phyloP scores from a whole-genome alignment of 2,113 vertebrate species.

The Cephalopterus ornatus region DNA sequence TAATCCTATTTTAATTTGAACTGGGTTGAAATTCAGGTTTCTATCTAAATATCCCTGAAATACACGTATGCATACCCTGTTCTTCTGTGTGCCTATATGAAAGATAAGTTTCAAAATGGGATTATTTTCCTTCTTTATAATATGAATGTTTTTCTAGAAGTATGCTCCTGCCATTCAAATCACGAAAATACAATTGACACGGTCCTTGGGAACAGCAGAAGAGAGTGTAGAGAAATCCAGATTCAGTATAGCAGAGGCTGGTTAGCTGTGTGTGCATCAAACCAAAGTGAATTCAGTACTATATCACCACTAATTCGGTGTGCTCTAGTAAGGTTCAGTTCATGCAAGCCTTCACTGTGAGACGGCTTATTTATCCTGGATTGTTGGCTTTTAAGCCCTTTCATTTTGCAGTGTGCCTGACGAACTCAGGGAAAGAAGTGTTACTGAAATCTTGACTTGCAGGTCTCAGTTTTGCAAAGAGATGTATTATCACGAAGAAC shows the following conservation, averaged over 20 bases:
- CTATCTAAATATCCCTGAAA: background rate
- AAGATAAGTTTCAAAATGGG: background rate
- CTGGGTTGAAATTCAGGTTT: background rate
- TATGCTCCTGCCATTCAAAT: background rate
- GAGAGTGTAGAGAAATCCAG: background rate
- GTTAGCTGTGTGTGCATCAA: background rate
- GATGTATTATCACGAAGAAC: background rate
- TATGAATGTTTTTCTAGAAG: background rate
- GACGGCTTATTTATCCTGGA: background rate
- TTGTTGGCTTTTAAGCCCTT: background rate
- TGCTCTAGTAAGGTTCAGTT: background rate
- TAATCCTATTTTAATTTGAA: background rate
- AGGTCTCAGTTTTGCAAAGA: background rate
- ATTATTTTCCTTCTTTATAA: background rate
- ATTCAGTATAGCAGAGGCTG: background rate
- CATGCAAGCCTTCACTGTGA: background rate
- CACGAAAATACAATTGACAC: background rate
- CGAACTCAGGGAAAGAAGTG: background rate
- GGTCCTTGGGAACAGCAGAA: background rate
- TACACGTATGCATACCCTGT: background rate
- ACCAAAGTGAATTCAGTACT: background rate
- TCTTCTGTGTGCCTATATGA: background rate
- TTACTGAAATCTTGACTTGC: background rate
- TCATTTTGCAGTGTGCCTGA: background rate
- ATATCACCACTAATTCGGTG: background rate